phyloP scores from a whole-genome alignment of 1,140 invertebrate genomes.

The Papilio helenus region DNA sequence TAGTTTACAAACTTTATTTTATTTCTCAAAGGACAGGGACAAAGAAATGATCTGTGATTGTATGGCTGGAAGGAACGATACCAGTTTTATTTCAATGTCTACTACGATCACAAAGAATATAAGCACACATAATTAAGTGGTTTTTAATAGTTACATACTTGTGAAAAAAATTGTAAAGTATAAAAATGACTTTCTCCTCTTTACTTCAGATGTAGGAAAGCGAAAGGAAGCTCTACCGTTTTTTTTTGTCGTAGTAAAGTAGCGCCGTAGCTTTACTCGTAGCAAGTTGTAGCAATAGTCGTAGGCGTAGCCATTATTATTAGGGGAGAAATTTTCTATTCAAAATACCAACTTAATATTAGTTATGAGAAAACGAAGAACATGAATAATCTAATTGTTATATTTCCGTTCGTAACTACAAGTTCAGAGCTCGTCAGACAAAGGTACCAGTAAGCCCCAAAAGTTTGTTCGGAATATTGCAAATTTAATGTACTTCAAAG shows the following conservation, averaged over 20 bases:
- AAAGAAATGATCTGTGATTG: not conserved
- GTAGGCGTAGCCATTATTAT: not conserved
- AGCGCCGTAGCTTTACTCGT: too few relatives aligned
- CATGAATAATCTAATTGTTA: slow-evolving; percentile 15
- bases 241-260: not conserved
- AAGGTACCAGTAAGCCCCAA: not conserved
- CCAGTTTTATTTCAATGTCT: not conserved
- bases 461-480: slow-evolving; percentile 10
- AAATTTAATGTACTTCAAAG: slow-evolving; percentile 23
- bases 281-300: not conserved
- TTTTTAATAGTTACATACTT: too few relatives aligned
- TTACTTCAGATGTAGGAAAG: not conserved
- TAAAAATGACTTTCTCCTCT: not conserved
- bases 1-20: slow-evolving; percentile 1
- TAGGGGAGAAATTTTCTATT: not conserved
- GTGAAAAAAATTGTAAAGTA: too few relatives aligned
- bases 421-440: slow-evolving; percentile 11
- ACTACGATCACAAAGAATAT: not conserved
- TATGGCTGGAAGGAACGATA: not conserved
- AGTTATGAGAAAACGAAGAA: not conserved
- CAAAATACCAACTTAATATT: not conserved
- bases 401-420: slow-evolving; percentile 18
- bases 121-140: too few relatives aligned
- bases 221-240: not conserved
- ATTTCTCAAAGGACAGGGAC: not conserved